Evolutionary conservation across 2,888 invertebrate species (phyloP), one percentile per base, ranked within the genome.

Genomic region (Calephelis perditalis): DNA sequence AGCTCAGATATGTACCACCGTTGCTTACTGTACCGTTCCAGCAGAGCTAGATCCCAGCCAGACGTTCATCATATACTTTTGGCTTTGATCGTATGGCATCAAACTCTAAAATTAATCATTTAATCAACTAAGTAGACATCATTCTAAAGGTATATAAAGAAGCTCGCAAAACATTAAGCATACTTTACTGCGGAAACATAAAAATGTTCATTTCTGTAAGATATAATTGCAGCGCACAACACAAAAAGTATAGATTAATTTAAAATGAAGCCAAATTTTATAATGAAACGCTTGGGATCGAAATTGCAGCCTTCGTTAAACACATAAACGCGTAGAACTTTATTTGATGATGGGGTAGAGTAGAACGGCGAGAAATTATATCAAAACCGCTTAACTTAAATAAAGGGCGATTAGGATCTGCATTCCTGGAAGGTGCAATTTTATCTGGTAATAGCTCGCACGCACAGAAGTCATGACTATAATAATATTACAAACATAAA

Each of bases 261-360:
- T 54, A 60, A 64, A 61, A 47, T 56, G 56, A 26, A 57, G 59
- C 62, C 59, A 75, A 75, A 79, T 79, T 86, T 83, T 81, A 77
- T 79, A 86, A 87, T 82, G 75, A 84, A 84, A 84, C 77, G 78
- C 77, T 75, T 74, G 75, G 70, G 69, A 73, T 67, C 69, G 80
- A 85, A 87, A 89, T 85, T 86, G 81, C 71, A 74, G 76, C 79
- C 76, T 79, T 71, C 76, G 78, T 77, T 81, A 87, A 88, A 83
- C 78, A 81, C 80, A 81, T 87, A 86, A 60, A 86, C 84, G 79
- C 78, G 78, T 78, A 79, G 79, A 83, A 81, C 81, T 87, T 86
- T 85, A 82, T 82, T 80, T 86, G 84, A 89, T 89, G 78, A 84
- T 73, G 71, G 86, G 84, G 82, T 83, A 66, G 67, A 66, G 71